phyloP scores from a whole-genome alignment of 1,140 invertebrate species.

The Drosophila novamexicana region DNA sequence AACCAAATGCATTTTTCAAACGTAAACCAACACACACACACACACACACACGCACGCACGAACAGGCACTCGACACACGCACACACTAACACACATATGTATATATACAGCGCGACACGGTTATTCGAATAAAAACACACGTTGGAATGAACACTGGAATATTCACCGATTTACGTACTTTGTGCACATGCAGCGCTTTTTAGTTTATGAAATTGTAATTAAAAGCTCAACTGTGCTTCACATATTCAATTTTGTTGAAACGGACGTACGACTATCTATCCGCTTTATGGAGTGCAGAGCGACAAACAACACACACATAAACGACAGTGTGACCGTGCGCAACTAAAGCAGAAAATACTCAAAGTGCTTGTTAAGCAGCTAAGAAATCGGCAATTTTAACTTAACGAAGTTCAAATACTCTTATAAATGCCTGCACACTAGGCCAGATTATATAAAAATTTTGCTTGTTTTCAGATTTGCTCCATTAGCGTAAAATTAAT shows the following conservation, averaged over 20 bases:
- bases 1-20: slow-evolving; percentile 50
- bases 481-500: too few species aligned
- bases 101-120: slow-evolving; percentile 6
- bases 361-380: background rate
- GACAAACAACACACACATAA: slow-evolving; percentile 20
- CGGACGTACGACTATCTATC: slow-evolving; percentile 6
- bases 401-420: background rate
- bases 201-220: slow-evolving; percentile 6
- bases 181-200: slow-evolving; percentile 9
- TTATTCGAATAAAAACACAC: slow-evolving; percentile 24
- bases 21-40: slow-evolving; percentile 28
- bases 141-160: too few species aligned
- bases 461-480: too few species aligned
- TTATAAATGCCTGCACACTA: background rate
- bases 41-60: slow-evolving; percentile 14
- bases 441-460: too few species aligned
- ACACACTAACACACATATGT: background rate
- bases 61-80: slow-evolving; percentile 1
- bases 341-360: background rate
- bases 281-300: slow-evolving; percentile 2
- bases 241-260: slow-evolving; percentile 31
- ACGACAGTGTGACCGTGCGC: slow-evolving; percentile 31
- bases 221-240: slow-evolving; percentile 8
- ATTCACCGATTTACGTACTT: slow-evolving; percentile 18
- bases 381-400: background rate